Base-by-base conservation (phyloP, 37 sponge, comb jelly and placozoan genomes). In the Amphimedon queenslandica region DNA sequence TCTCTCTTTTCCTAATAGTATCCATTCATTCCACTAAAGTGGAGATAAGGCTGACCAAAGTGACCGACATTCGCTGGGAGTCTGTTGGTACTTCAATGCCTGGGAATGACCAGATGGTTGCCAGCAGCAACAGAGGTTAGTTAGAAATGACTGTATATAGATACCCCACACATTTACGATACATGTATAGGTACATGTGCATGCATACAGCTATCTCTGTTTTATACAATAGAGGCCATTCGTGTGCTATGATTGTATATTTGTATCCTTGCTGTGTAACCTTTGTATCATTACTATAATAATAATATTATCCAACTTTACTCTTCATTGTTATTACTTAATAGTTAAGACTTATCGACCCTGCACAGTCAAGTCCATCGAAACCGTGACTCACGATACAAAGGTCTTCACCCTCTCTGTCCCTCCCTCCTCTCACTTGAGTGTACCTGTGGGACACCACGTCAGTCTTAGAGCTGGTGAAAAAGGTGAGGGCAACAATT, bases 381-480 rank as follows among this genome's bases (percentile, higher is more conserved):
- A 38, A 0, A 35, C 70, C 1, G 80, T 91, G 13, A 88, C 88
- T 35, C 80, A 92, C 58, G 86, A 95, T 74, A 82, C 92, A 4
- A 84, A 79, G 64, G 41, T 91, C 32, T 95, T 88, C 75, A 82
- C 78, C 20, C 71, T 95, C 25, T 63, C 58, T 4, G 75, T 91
- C 1, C 88, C 92, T 2, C 24, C 37, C 16, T 83, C 73, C 8
- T 84, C 77, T 18, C 77, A 84, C 57, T 56, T 95, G 72, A 63
- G 61, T 1, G 83, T 95, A 0, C 96, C 96, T 11, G 72, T 74
- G 13, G 96, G 96, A 2, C 86, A 91, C 66, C 96, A 95, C 47
- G 60, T 95, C 39, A 27, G 74, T 30, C 37, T 95, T 24, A 71
- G 41, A 37, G 82, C 82, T 31, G 43, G 73, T 11, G 36, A 67